phyloP scores from a whole-genome alignment of 2,113 vertebrate genomes.

The Entelurus aequoreus region DNA sequence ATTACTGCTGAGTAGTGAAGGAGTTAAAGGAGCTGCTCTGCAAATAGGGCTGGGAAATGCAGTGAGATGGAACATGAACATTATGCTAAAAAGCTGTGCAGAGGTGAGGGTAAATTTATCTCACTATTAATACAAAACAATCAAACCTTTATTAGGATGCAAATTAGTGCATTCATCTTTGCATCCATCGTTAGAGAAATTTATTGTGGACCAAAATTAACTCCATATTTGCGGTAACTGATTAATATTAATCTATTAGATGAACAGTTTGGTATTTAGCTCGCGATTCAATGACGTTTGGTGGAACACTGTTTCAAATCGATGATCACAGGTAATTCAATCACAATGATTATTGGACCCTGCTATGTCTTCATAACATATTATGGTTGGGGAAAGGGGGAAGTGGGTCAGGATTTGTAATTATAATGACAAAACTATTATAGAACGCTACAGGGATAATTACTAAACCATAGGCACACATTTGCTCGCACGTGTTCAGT shows the following conservation, averaged over 20 bases:
- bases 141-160: slow-evolving; percentile 3
- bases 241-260: background rate
- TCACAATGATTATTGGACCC: slow-evolving; percentile 1
- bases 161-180: background rate
- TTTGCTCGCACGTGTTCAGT: background rate
- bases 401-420: no score
- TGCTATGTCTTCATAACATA: slow-evolving; percentile 11
- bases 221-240: background rate
- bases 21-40: no score
- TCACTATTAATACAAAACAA: slow-evolving; percentile 1
- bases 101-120: background rate
- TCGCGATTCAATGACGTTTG: background rate
- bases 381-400: no score
- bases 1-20: background rate
- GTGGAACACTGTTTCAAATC: background rate
- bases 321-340: background rate
- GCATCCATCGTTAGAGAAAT: background rate
- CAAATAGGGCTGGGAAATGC: background rate
- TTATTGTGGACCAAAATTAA: background rate
- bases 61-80: slow-evolving; percentile 1
- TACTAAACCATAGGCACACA: slow-evolving; percentile 13
- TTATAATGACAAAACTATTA: slow-evolving; percentile 1
- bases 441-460: slow-evolving; percentile 16
- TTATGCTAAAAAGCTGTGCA: background rate
- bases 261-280: no score